Evolutionary conservation across 2,113 vertebrate species (phyloP).

Genomic region (Halcyon malimbica): DNA sequence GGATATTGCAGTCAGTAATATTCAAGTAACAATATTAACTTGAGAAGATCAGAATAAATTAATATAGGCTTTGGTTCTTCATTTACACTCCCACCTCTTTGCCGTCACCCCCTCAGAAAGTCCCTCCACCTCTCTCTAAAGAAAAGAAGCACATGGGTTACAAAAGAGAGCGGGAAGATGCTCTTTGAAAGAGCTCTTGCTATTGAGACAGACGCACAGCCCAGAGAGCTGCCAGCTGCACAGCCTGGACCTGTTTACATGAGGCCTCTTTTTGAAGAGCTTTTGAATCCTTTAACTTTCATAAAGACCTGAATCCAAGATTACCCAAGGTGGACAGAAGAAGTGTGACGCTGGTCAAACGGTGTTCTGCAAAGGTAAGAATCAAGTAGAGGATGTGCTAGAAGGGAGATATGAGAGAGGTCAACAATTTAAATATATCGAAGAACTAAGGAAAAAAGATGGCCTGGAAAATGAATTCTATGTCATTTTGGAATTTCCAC

Average conservation of each 20-base stretch:
- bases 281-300: constrained; percentile 1
- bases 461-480: background rate
- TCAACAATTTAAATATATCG: background rate
- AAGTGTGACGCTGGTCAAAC: background rate
- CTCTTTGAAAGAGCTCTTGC: background rate
- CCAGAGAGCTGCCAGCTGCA: background rate
- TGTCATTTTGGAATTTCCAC: background rate
- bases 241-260: background rate
- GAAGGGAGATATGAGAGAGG: background rate
- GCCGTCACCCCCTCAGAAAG: background rate
- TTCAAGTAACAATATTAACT: background rate
- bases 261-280: background rate
- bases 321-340: background rate
- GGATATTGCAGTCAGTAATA: background rate
- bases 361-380: background rate
- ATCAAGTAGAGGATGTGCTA: background rate
- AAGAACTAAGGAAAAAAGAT: background rate
- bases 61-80: background rate
- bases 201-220: rapidly evolving
- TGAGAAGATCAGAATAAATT: background rate
- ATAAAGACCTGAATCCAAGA: background rate
- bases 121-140: background rate
- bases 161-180: background rate
- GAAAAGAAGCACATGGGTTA: background rate
- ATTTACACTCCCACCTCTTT: background rate